Evolutionary conservation across 2,113 vertebrate genomes (phyloP).

Genomic region (Nestor notabilis): DNA sequence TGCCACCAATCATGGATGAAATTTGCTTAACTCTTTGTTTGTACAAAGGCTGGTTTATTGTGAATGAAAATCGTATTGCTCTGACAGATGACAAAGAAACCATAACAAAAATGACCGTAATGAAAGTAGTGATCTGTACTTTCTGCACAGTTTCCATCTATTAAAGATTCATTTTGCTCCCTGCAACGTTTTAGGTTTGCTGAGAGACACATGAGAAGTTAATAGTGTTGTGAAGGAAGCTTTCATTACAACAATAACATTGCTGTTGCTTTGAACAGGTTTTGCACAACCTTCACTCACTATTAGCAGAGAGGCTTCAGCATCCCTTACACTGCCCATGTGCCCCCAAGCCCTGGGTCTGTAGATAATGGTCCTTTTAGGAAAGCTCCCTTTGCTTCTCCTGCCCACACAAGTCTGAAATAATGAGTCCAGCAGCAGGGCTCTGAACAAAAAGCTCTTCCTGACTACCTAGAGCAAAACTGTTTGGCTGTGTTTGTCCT

Average conservation of each 20-base stretch:
- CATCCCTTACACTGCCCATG: not conserved
- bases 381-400: not conserved
- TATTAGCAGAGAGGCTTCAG: not conserved
- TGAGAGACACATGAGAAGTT: not conserved
- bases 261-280: not conserved
- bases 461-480: conserved; percentile 1
- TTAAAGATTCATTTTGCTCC: not conserved
- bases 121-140: not conserved
- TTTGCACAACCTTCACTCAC: not conserved
- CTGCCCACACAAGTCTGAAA: not conserved
- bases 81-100: not conserved
- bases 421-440: not conserved
- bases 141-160: not conserved
- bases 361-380: not conserved
- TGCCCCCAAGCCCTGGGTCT: not conserved
- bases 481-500: conserved; percentile 25
- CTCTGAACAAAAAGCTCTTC: conserved; percentile 6
- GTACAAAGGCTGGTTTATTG: not conserved
- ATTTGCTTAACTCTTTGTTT: conserved; percentile 57
- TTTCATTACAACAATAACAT: not conserved
- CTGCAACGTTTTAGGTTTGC: not conserved
- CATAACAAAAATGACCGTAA: not conserved
- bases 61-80: not conserved
- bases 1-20: not conserved
- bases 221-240: not conserved